Base-by-base conservation (phyloP, 2,797 vertebrate genomes). In the Crenuchus spilurus region DNA sequence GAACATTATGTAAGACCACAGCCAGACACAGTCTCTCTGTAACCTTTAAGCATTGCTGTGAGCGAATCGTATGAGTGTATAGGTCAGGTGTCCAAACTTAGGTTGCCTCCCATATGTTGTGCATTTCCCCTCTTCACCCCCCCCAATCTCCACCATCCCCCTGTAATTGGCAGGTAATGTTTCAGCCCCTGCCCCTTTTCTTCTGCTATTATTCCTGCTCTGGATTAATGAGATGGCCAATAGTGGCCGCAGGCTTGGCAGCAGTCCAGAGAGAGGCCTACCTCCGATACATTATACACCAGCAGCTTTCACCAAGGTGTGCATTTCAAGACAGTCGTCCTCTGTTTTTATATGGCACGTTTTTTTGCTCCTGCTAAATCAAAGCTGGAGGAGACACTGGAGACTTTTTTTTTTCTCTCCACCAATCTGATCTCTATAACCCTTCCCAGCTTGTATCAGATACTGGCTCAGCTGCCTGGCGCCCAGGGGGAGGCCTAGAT, bases 111-210 rank as follows among this genome's bases (percentile, higher is more conserved):
- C 91, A 94, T 92, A 92, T 92, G 91, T 88, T 90, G 87, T 20
- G 70, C 80, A 87, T 90, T 89, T 88, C 77, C 84, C 76, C 76
- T 33, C 18, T 69, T n/a, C 18, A 4, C 80, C 74, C 39, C 80
- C 68, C 78, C 85, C 75, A n/a, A n/a, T 69, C 86, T 76, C 84
- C 85, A 85, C 58, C 69, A 9, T 87, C 79, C 69, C 69, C 37
- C 65, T 80, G 81, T 91, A 90, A 94, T 91, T 91, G 89, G 80
- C 91, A 92, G 90, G 91, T 92, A 92, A 93, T 88, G 88, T 90
- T 90, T 89, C 83, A 86, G 31, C 39, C 64, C 49, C 18, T 20
- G 44, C 54, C 73, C 67, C 78, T 64, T 39, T 54, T 67, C 41
- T 73, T 52, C 26, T 35, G 55, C 75, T 64, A 76, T 78, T 82